Evolutionary conservation across 2,113 vertebrate species (phyloP).

Genomic region (Rhea pennata): DNA sequence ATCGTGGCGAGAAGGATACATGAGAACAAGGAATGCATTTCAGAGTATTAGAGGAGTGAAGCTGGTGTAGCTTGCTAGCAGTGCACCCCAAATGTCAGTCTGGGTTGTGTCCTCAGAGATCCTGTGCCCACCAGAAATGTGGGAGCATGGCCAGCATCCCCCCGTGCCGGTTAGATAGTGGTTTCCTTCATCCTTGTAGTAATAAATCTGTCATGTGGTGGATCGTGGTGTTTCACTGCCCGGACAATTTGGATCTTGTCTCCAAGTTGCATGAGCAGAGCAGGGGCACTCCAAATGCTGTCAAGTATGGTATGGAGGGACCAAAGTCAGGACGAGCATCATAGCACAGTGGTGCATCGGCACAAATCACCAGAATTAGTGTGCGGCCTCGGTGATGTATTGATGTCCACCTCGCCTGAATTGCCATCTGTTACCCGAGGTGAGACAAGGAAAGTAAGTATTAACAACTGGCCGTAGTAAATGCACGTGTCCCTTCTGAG

Average conservation of each 20-base stretch:
- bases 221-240: not conserved
- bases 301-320: fast-evolving
- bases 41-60: not conserved
- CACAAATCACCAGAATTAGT: not conserved
- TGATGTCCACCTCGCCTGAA: not conserved
- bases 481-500: not conserved
- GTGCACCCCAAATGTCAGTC: not conserved
- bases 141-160: not conserved
- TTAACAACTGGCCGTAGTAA: not conserved
- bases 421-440: not conserved
- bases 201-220: not conserved
- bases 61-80: not conserved
- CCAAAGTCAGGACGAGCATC: not conserved
- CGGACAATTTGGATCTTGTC: not conserved
- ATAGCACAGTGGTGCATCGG: fast-evolving
- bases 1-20: not conserved
- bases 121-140: not conserved
- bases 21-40: not conserved
- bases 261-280: fast-evolving
- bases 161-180: too few relatives aligned
- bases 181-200: not conserved
- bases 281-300: not conserved
- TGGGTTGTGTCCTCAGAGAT: not conserved
- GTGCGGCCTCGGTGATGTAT: not conserved
- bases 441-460: not conserved